These are phyloP conservation scores for Phania funesta DNA, from an alignment of 2,888 invertebrate species.

Conservation along the genomic window DNA sequence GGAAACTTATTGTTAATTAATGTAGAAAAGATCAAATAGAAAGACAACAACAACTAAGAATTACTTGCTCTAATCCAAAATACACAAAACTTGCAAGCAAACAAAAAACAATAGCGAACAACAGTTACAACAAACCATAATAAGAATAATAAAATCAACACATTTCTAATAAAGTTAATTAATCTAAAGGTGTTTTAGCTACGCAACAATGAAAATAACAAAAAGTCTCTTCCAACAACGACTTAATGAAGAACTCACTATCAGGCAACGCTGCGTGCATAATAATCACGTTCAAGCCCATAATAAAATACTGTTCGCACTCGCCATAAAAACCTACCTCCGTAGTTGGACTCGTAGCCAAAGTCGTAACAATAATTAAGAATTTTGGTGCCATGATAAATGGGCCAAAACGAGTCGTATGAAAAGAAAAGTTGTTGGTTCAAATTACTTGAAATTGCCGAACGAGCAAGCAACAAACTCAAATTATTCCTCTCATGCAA, in stretches of 20 bases:
- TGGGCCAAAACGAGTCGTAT: constrained; percentile 20
- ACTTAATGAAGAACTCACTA: constrained; percentile 50
- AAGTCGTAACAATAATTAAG: constrained; percentile 36
- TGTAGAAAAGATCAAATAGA: constrained; percentile 48
- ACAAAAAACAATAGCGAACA: constrained; percentile 3
- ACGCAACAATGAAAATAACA: constrained; percentile 4
- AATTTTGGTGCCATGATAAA: constrained; percentile 45
- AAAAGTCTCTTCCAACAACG: constrained; percentile 6
- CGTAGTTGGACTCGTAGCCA: neutral
- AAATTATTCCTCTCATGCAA: constrained; percentile 61
- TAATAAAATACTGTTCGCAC: constrained; percentile 3
- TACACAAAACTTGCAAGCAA: constrained; percentile 15
- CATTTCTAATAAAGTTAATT: constrained; percentile 61
- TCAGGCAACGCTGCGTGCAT: constrained; percentile 61
- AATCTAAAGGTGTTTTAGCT: constrained; percentile 58
- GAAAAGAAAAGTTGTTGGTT: constrained; percentile 33
- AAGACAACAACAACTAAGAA: constrained; percentile 44
- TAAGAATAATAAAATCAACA: constrained; percentile 53
- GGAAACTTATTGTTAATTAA: constrained; percentile 49
- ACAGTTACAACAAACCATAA: constrained; percentile 8
- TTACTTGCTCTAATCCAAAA: constrained; percentile 55
- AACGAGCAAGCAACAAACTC: neutral
- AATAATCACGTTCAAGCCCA: constrained; percentile 47
- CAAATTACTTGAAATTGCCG: constrained; percentile 48
- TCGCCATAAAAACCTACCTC: neutral